These are phyloP conservation scores for Dascyllus trimaculatus DNA, from an alignment of 2,113 vertebrate genomes.

Conservation along the genomic window DNA sequence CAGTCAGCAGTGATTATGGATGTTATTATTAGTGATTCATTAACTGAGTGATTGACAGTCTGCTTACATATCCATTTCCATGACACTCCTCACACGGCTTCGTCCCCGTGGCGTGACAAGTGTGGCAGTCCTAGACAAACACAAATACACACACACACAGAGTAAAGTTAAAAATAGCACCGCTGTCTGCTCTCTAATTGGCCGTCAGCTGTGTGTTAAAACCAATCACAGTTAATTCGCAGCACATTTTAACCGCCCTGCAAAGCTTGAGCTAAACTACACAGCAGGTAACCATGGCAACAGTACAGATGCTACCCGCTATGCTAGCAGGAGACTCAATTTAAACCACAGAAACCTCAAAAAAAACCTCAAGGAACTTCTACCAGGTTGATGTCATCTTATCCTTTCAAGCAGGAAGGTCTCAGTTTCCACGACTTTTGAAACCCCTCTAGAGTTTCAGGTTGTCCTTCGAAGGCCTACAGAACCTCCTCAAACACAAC, in stretches of 20 bases:
- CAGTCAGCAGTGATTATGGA: background rate
- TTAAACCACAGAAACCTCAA: too few species aligned
- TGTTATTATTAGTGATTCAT: background rate
- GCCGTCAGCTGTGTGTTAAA: conserved; percentile 1
- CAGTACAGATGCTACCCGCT: background rate
- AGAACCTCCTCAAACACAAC: background rate
- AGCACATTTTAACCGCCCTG: background rate
- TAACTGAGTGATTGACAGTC: background rate
- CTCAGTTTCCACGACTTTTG: too few species aligned
- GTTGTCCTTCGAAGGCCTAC: too few species aligned
- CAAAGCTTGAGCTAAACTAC: background rate
- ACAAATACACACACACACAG: background rate
- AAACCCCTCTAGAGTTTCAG: too few species aligned
- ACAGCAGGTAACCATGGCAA: background rate
- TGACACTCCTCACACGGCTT: conserved; percentile 62
- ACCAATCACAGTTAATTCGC: background rate
- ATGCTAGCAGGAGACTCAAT: too few species aligned
- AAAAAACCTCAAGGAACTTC: too few species aligned
- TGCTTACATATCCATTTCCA: conserved; percentile 74
- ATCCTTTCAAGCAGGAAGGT: too few species aligned
- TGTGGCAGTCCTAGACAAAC: conserved; percentile 71
- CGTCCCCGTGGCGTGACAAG: conserved; percentile 66
- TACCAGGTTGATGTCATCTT: too few species aligned
- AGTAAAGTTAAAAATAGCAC: conserved; percentile 15
- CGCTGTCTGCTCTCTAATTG: conserved; percentile 6